Base-by-base conservation (phyloP, 2,113 vertebrate genomes). In the Atlantisia rogersi region DNA sequence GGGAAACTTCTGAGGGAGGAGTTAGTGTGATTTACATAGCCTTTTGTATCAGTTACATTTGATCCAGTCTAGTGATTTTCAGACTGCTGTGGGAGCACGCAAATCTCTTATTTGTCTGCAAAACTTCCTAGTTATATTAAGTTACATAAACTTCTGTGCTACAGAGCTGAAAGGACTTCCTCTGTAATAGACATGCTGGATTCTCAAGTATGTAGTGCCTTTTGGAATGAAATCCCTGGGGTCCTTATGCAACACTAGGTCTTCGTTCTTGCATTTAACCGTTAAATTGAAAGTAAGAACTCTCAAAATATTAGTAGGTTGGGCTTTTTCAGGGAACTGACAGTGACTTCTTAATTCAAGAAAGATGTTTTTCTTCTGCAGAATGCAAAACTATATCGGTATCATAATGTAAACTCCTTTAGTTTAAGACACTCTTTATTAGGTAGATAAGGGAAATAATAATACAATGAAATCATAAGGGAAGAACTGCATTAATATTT, bases 191-290 rank as follows among this genome's bases (percentile, higher is more conserved):
- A 82, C 40, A 9, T 31, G 11, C 25, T 95, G 93, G 84, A 68
- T 96, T 96, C 80, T 79, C 68, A 91, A 96, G 62, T 87, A 93
- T 92, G 86, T 53, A 26, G 44, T 84, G 65, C 35, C 58, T 92
- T 91, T 87, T 92, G 95, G 92, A 95, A 87, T 91, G 77, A 62
- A 94, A 67, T 95, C 89, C 77, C 90, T 73, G 46, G 83, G 79
- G 94, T 69, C 77, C 58, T 95, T 94, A 76, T 62, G 88, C 69
- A 96, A 91, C 9, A 3, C 58, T 60, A 58, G 32, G 32, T 70
- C 80, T 92, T 52, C n/a, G 56, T 88, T 74, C 52, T 68, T 78
- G 35, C 12, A 19, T 89, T 94, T 94, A 94, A 94, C 88, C 26
- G 19, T 85, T 96, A 62, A 31, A 25, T 24, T 40, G 67, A 59